A percentile compares a stretch with the other conserved stretches of the same genome.
These are phyloP conservation scores for Sclerurus mexicanus DNA, from an alignment of 2,113 vertebrate genomes.

Conservation along the genomic window DNA sequence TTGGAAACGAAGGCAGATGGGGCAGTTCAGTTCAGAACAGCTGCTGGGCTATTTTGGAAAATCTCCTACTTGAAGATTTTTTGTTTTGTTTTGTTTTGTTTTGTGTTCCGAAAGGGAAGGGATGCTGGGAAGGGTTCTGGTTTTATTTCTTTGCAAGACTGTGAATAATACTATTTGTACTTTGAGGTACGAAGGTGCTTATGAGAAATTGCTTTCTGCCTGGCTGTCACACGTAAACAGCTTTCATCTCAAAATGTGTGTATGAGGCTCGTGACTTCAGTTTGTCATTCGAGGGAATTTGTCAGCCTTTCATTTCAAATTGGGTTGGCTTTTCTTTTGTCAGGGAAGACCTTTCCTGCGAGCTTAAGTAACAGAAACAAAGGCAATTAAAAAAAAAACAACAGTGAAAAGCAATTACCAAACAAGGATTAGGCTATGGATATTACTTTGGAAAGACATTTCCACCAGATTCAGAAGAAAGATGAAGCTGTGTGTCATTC, in stretches of 20 bases:
- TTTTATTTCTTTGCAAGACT: conserved; percentile 9
- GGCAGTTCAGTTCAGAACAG: not conserved
- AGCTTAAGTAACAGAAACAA: conserved; percentile 14
- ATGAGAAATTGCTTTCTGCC: conserved; percentile 6
- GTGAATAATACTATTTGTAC: conserved; percentile 30
- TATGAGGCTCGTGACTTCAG: not conserved
- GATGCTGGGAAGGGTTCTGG: not conserved
- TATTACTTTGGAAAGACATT: conserved; percentile 12
- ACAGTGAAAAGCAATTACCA: conserved; percentile 19
- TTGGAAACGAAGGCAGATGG: not conserved
- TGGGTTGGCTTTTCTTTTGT: conserved; percentile 16
- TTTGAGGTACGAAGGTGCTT: conserved; percentile 30
- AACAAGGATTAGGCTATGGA: not conserved
- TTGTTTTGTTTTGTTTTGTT: not conserved
- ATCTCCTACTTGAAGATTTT: not conserved
- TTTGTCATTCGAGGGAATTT: not conserved
- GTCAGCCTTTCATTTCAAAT: conserved; percentile 37
- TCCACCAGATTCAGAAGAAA: not conserved
- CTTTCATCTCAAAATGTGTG: not conserved
- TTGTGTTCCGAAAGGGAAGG: not conserved
- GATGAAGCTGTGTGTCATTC: conserved; percentile 31
- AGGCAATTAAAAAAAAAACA: conserved; percentile 9
- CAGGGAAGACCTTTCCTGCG: not conserved
- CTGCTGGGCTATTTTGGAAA: not conserved
- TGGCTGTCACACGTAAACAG: conserved; percentile 2